Conservation (phyloP, 2,888 invertebrate species). For the Norana najaformis region DNA sequence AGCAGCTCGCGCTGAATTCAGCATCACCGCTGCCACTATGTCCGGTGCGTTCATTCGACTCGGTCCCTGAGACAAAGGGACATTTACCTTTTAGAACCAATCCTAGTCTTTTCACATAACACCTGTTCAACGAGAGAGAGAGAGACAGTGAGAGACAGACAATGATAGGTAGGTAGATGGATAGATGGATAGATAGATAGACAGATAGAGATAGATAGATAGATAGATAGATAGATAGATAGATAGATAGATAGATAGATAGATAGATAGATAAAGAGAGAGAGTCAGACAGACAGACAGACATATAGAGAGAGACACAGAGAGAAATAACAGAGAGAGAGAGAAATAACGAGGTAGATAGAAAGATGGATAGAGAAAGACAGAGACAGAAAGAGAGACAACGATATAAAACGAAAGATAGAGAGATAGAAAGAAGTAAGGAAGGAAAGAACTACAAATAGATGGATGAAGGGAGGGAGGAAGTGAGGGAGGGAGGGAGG, state of each 20-base stretch:
- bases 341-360: background rate
- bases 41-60: too few relatives aligned
- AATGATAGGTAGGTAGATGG: background rate
- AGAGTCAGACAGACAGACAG: background rate
- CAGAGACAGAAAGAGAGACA: background rate
- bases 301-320: too few relatives aligned
- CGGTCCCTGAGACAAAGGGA: too few relatives aligned
- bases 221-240: background rate
- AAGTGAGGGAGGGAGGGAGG: background rate
- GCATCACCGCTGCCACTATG: too few relatives aligned
- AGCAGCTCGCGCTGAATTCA: too few relatives aligned
- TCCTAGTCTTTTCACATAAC: background rate
- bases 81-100: too few relatives aligned
- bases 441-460: too few relatives aligned
- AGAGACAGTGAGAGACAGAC: background rate
- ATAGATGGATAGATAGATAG: conserved; percentile 4
- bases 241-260: background rate
- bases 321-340: too few relatives aligned
- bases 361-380: background rate
- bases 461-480: background rate
- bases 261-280: too few relatives aligned
- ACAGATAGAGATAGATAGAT: background rate
- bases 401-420: background rate
- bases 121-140: background rate
- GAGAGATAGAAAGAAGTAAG: too few relatives aligned